Evolutionary conservation across 1,140 invertebrate species (phyloP), one percentile per base, ranked within the genome.

Genomic region (Lepidurus arcticus): DNA sequence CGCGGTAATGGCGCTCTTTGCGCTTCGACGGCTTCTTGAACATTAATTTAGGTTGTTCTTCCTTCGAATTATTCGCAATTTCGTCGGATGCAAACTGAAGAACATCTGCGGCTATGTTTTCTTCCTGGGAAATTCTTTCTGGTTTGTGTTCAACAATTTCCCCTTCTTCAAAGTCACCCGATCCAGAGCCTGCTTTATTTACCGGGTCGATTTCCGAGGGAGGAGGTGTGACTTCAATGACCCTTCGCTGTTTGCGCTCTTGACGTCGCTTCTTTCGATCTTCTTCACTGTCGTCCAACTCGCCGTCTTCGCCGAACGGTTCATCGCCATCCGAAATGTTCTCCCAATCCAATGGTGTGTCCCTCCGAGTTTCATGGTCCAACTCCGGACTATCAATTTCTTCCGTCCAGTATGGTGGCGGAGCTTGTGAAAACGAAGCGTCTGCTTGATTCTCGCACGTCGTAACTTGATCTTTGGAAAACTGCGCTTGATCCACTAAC

Each of bases 101-200:
- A 34, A 34, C 34, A 34, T 34, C 34, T 34, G 34, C 34, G 34
- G 2, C 76, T 9, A 43, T 13, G 11, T 81, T 65, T 77, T 78
- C 80, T 53, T 78, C 77, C n/a, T 44, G 44, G 42, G 53, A 44
- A 34, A 34, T 34, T 34, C 34, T 34, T 11, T 43, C 44, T n/a
- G 65, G 77, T 44, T 80, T 80, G 9, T 16, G 73, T 10, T 80
- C 79, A 21, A 77, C 44, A 26, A 80, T 80, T 44, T 80, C 79
- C 4, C 79, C 79, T n/a, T 80, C 79, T 74, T 80, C 79, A 42
- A 42, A 80, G 43, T 78, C 79, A n/a, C 42, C 21, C 24, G 8
- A 10, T 9, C 2, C 13, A 16, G 34, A 75, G 13, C 65, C 75
- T 9, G 21, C 45, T 24, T 42, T 24, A 24, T n/a, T 42, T 53